A percentile compares a stretch with the other conserved stretches of the same genome.
These are phyloP conservation scores for Protodeltote pygarga DNA, from an alignment of 2,888 invertebrate genomes.

Conservation along the genomic window DNA sequence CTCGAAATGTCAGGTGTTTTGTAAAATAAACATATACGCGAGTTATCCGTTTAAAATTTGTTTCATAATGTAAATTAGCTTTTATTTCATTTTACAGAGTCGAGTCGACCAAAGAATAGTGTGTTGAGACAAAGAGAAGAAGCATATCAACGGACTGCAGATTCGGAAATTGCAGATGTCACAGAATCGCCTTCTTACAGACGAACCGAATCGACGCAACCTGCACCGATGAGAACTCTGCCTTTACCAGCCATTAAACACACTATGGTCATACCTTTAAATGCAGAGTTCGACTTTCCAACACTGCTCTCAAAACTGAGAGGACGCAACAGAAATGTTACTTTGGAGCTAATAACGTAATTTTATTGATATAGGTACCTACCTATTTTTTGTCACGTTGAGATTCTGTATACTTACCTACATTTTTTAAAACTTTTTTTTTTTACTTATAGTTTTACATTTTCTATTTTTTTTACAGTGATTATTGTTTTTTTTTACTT, in stretches of 20 bases:
- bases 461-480: too few species aligned
- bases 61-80: too few species aligned
- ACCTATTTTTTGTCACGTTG: not conserved
- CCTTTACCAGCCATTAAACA: slow-evolving; percentile 16
- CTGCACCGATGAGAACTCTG: not conserved
- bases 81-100: too few species aligned
- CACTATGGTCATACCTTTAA: slow-evolving; percentile 44
- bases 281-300: slow-evolving; percentile 40
- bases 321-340: slow-evolving; percentile 55
- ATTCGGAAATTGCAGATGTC: too few species aligned
- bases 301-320: slow-evolving; percentile 56
- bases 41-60: too few species aligned
- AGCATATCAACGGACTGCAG: not conserved
- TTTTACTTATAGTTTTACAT: too few species aligned
- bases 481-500: too few species aligned
- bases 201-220: not conserved
- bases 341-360: slow-evolving; percentile 59
- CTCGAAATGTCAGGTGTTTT: too few species aligned
- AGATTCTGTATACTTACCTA: too few species aligned
- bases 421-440: slow-evolving; percentile 1
- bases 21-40: too few species aligned
- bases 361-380: slow-evolving; percentile 8
- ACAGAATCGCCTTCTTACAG: too few species aligned
- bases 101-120: too few species aligned
- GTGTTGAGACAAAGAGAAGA: not conserved